Base-by-base conservation (phyloP, 1,140 invertebrate genomes). In the Drosophila willistoni region DNA sequence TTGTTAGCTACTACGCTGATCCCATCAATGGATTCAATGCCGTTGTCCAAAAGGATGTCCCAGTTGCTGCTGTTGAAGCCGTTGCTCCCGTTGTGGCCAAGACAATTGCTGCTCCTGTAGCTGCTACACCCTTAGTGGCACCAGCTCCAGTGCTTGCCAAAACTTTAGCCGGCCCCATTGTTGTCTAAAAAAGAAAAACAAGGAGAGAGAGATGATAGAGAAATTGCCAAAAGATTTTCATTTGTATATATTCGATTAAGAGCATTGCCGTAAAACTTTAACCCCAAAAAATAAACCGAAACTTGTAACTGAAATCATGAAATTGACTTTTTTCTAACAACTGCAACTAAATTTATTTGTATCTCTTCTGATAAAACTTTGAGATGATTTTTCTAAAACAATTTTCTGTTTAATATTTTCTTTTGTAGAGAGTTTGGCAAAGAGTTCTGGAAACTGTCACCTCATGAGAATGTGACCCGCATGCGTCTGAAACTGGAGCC, bases 401-500 rank as follows among this genome's bases (percentile, higher is more conserved):
- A 33, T 77, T 47, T 6, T 5, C 5, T 39, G 0, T 25, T 42
- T 7, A 6, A 3, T 9, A 22, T 12, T 2, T 5, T 7, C 12
- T 7, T 34, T 87, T 92, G 5, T 71, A 93, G 93, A 3, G 75
- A 72, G 1, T 17, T 70, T 6, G 60, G 68, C 2, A 83, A 92
- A 25, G 84, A 92, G 51, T 93, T 93, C 70, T 94, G 94, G 95
- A 95, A 94, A 73, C 87, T 95, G 5, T 95, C 95, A 3, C 93
- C 93, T 42, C 94, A 95, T 73, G 95, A 95, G 77, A 95, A 95
- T 82, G 93, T 94, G 42, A 93, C 93, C 1, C 92, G 95, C 39
- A 95, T 95, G 95, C 92, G 94, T 17, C 92, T 95, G 1, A 95
- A 95, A 77, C 83, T 95, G 57, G 92, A 94, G 51, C 94, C 93